phyloP scores from a whole-genome alignment of 2,113 vertebrate species.

The Fukomys damarensis region DNA sequence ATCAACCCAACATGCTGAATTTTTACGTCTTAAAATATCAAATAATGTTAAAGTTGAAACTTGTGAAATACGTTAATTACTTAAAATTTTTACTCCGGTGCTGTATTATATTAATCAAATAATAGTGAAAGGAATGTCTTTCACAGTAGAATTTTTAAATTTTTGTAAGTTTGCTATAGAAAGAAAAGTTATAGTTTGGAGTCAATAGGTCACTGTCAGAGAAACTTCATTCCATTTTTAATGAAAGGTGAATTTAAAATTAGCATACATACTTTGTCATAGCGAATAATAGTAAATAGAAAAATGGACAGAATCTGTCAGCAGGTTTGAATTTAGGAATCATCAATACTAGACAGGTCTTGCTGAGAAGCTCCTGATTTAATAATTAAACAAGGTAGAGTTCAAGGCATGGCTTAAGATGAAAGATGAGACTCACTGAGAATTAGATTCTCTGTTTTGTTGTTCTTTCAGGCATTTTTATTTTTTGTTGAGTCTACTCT shows the following conservation, averaged over 20 bases:
- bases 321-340: constrained; percentile 91
- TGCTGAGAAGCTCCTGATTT: constrained; percentile 88
- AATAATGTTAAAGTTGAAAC: constrained; percentile 8
- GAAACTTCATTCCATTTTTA: constrained; percentile 83
- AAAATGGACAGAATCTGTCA: constrained; percentile 92
- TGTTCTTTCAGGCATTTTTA: constrained; percentile 83
- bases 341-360: constrained; percentile 90
- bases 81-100: not conserved
- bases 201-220: constrained; percentile 73
- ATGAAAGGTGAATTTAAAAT: constrained; percentile 88
- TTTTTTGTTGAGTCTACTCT: constrained; percentile 79
- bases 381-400: constrained; percentile 94
- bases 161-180: constrained; percentile 64
- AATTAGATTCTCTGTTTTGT: constrained; percentile 88
- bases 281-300: constrained; percentile 87
- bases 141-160: constrained; percentile 54
- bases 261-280: constrained; percentile 87
- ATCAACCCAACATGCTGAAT: not conserved
- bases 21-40: not conserved
- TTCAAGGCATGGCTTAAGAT: constrained; percentile 90
- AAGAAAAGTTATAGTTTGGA: constrained; percentile 64
- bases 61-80: not conserved
- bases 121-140: constrained; percentile 41
- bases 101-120: not conserved
- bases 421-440: constrained; percentile 90